Percentiles rank a stretch among this genome's conserved stretches.
Evolutionary conservation across 1,140 invertebrate species (phyloP).

Genomic region (Stenopsyche tienmushanensis): DNA sequence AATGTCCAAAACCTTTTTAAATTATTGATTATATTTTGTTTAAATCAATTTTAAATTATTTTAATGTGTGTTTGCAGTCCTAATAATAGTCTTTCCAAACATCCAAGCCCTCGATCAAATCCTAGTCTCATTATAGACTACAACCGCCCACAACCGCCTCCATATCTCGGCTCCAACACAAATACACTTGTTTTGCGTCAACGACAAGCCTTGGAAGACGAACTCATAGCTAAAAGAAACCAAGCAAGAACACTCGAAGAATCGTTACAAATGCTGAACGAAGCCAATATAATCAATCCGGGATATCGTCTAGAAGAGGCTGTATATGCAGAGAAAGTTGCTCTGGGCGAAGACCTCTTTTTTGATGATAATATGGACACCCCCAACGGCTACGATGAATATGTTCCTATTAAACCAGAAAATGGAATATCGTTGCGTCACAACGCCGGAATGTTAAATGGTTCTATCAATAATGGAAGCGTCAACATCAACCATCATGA

Average conservation of each 20-base stretch:
- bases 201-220: constrained; percentile 42
- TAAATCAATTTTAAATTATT: constrained; percentile 6
- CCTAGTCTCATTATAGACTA: constrained; percentile 50
- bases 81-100: constrained; percentile 49
- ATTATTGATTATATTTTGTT: constrained; percentile 1
- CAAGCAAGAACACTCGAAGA: constrained; percentile 52
- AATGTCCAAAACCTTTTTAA: neutral
- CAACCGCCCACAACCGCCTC: constrained; percentile 54
- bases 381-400: constrained; percentile 44
- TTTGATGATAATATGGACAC: constrained; percentile 29
- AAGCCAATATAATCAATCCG: constrained; percentile 48
- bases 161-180: constrained; percentile 49
- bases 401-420: constrained; percentile 36
- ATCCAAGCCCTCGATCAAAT: constrained; percentile 45
- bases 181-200: constrained; percentile 48
- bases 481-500: constrained; percentile 42
- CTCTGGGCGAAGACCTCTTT: constrained; percentile 30
- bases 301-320: constrained; percentile 22
- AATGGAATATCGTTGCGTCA: constrained; percentile 42
- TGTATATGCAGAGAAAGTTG: constrained; percentile 16
- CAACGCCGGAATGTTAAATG: constrained; percentile 46
- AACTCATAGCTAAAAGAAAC: constrained; percentile 43
- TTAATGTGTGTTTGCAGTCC: constrained; percentile 46
- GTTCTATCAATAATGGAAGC: constrained; percentile 47
- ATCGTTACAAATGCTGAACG: constrained; percentile 52